Percentiles rank a stretch among this genome's conserved stretches.
Conservation (phyloP, 2,888 invertebrate genomes). For the Acleris cristana region DNA sequence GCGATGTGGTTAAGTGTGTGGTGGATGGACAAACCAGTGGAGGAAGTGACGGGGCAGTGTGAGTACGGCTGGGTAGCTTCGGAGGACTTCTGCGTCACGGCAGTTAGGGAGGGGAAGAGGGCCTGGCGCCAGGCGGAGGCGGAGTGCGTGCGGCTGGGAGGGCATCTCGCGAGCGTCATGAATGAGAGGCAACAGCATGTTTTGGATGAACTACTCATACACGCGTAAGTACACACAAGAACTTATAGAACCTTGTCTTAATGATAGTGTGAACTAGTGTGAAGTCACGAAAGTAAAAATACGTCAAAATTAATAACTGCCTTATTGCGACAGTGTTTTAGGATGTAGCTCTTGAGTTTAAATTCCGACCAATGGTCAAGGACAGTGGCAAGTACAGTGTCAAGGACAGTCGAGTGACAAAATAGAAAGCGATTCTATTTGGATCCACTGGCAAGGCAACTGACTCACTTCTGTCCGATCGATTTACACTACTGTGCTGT, state of each 20-base stretch:
- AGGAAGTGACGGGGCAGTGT: conserved; percentile 86
- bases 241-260: not conserved
- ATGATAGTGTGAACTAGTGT: too few relatives aligned
- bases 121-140: conserved; percentile 88
- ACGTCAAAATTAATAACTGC: too few relatives aligned
- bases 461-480: too few relatives aligned
- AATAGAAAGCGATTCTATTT: too few relatives aligned
- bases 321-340: too few relatives aligned
- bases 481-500: too few relatives aligned
- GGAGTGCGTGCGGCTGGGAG: conserved; percentile 85
- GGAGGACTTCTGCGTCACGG: conserved; percentile 86
- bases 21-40: conserved; percentile 86
- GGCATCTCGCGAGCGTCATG: conserved; percentile 87
- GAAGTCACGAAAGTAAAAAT: too few relatives aligned
- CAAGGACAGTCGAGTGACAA: too few relatives aligned
- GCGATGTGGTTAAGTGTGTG: conserved; percentile 84
- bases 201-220: conserved; percentile 85
- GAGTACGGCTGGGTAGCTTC: conserved; percentile 88
- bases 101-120: conserved; percentile 81
- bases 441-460: too few relatives aligned
- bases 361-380: too few relatives aligned
- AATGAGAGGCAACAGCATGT: conserved; percentile 86
- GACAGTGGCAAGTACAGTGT: too few relatives aligned
- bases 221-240: conserved; percentile 80
- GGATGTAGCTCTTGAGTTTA: too few relatives aligned